Percentiles rank a stretch among this genome's conserved stretches.
Conservation (phyloP, 2,797 vertebrate genomes). For the Acomys russatus region DNA sequence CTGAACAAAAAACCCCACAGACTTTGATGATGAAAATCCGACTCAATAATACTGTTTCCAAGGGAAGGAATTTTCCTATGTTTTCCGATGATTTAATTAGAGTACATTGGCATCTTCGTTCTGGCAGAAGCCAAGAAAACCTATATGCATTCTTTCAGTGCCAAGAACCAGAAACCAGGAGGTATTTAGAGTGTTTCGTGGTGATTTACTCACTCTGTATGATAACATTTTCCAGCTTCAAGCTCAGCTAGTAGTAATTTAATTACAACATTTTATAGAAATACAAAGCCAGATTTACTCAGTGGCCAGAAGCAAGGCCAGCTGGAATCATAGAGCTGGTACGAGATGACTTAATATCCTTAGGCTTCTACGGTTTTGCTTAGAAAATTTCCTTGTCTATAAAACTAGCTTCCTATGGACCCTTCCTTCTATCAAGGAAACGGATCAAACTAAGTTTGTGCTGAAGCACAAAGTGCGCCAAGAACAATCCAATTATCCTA, state of each 20-base stretch:
- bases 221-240: conserved; percentile 78
- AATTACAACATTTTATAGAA: conserved; percentile 80
- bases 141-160: conserved; percentile 73
- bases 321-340: conserved; percentile 52
- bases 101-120: conserved; percentile 70
- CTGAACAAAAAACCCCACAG: conserved; percentile 34
- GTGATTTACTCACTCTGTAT: conserved; percentile 77
- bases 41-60: conserved; percentile 70
- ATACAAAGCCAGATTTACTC: conserved; percentile 72
- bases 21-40: conserved; percentile 66
- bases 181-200: conserved; percentile 70
- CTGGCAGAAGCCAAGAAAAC: conserved; percentile 71
- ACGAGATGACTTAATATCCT: conserved; percentile 46
- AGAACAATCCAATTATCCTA: conserved; percentile 59
- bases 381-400: conserved; percentile 69
- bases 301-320: conserved; percentile 67
- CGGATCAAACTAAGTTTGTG: conserved; percentile 54
- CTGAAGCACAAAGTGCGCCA: conserved; percentile 57
- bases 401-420: conserved; percentile 59
- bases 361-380: conserved; percentile 67
- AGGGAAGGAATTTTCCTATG: conserved; percentile 68
- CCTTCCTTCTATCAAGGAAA: conserved; percentile 59
- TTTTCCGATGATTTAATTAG: conserved; percentile 78
- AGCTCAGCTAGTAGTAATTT: conserved; percentile 78
- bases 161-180: conserved; percentile 76